A percentile compares a stretch with the other conserved stretches of the same genome.
Evolutionary conservation across 2,888 invertebrate genomes (phyloP).

Genomic region (Cantharis flavilabris): DNA sequence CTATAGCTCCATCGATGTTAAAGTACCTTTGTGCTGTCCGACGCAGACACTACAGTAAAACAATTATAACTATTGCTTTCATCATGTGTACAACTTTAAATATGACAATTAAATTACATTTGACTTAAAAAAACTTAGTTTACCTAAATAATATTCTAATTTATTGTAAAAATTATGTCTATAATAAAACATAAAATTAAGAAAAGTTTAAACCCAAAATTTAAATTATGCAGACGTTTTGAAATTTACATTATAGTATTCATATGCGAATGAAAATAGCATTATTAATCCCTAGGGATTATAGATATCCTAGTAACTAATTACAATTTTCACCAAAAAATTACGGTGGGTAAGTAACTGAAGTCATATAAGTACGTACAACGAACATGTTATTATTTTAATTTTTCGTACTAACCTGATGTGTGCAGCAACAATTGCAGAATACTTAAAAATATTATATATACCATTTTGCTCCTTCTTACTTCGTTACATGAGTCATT

Average conservation of each 20-base stretch:
- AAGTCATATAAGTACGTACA: neutral
- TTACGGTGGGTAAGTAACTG: neutral
- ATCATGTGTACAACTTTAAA: too few species aligned
- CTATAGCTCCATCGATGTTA: too few species aligned
- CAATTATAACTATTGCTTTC: too few species aligned
- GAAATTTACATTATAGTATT: neutral
- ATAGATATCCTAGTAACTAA: slow-evolving; percentile 1
- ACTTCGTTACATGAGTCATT: neutral
- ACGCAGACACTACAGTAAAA: too few species aligned
- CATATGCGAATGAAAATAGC: slow-evolving; percentile 18
- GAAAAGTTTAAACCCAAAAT: neutral
- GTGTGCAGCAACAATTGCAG: slow-evolving; percentile 45
- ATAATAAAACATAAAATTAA: neutral
- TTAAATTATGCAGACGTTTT: neutral
- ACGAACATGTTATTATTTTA: neutral
- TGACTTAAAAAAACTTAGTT: too few species aligned
- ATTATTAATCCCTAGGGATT: slow-evolving; percentile 12
- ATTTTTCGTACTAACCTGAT: slow-evolving; percentile 42
- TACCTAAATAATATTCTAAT: too few species aligned
- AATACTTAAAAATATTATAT: neutral
- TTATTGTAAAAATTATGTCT: neutral
- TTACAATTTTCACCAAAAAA: slow-evolving; percentile 3
- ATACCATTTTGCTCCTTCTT: neutral
- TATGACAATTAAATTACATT: too few species aligned
- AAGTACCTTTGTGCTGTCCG: too few species aligned